phyloP scores from a whole-genome alignment of 2,888 invertebrate species.

The Stictocephala bisonia region DNA sequence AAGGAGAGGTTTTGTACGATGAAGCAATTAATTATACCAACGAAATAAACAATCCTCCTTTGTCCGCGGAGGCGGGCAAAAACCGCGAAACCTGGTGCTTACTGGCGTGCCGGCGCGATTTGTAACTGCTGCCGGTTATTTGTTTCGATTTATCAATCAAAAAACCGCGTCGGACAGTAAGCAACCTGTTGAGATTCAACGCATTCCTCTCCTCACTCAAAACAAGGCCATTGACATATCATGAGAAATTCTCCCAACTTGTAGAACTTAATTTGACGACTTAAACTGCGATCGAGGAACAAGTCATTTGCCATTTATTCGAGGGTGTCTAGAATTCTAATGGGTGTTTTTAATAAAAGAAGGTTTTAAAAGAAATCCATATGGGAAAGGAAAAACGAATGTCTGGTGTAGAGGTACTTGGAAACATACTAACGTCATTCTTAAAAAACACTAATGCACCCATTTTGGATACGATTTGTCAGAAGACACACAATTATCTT shows the following conservation, averaged over 20 bases:
- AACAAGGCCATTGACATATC: conserved; percentile 30
- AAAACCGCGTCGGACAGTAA: conserved; percentile 29
- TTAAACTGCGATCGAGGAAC: no score
- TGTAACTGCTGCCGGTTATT: conserved; percentile 20
- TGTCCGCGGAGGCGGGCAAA: conserved; percentile 20
- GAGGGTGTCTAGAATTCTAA: no score
- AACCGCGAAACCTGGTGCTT: conserved; percentile 25
- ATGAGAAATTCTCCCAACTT: conserved; percentile 34
- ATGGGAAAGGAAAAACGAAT: no score
- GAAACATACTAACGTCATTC: no score
- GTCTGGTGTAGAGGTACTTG: no score
- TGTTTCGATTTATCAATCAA: conserved; percentile 38
- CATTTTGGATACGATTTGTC: no score
- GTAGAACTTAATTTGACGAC: conserved; percentile 12
- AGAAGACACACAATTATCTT: no score
- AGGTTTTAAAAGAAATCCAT: no score
- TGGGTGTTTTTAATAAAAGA: no score
- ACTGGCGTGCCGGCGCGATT: conserved; percentile 23
- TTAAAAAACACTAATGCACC: no score
- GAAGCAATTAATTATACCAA: conserved; percentile 38
- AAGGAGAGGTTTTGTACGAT: conserved; percentile 36
- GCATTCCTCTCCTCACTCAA: conserved; percentile 18
- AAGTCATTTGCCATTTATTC: no score
- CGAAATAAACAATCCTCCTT: conserved; percentile 39
- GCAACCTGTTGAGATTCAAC: conserved; percentile 14